Evolutionary conservation across 2,888 invertebrate genomes (phyloP), one percentile per base, ranked within the genome.

Genomic region (Sminthurinus aureus): DNA sequence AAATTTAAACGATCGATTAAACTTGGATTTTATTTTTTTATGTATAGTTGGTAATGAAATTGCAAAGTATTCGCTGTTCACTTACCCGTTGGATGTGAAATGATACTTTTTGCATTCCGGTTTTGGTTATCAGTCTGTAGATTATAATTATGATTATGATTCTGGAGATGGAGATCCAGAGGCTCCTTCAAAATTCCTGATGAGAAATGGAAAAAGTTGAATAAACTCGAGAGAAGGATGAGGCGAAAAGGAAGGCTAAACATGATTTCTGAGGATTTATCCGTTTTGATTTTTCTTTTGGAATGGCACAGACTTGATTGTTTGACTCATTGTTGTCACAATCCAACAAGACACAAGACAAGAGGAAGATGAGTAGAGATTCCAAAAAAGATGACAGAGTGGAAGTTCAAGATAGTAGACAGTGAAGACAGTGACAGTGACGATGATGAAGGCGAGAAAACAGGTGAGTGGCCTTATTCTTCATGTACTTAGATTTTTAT

Each of bases 391-490:
- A 38, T 38, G 38, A 38, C 38, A 38, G 6, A 38, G 1, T 1
- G 6, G 3, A 38, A 38, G 38, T 6, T 38, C 38, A 38, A 38
- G 38, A 1, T 38, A 1, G 6, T 4, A 38, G 6, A 38, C 3
- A 38, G 38, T n/a, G 22, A 66, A 79, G 26, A 38, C n/a, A n/a
- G n/a, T 38, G 38, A 38, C 38, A 38, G 6, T 4, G 38, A 38
- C 38, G 38, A 38, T 4, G 38, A 38, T 6, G 6, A 38, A 69
- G 20, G 20, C 52, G 71, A 51, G 9, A 24, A 22, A 15, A 13
- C 6, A 67, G 76, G 79, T 81, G 52, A 77, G 58, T 81, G 81
- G 79, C 75, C 81, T 74, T 81, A 74, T n/a, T 15, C 75, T 76
- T 38, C n/a, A n/a, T 38, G 1, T 38, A 38, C 38, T 1, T 38